A percentile compares a stretch with the other conserved stretches of the same genome.
Evolutionary conservation across 2,797 vertebrate species (phyloP).

Genomic region (Otolemur crassicaudatus): DNA sequence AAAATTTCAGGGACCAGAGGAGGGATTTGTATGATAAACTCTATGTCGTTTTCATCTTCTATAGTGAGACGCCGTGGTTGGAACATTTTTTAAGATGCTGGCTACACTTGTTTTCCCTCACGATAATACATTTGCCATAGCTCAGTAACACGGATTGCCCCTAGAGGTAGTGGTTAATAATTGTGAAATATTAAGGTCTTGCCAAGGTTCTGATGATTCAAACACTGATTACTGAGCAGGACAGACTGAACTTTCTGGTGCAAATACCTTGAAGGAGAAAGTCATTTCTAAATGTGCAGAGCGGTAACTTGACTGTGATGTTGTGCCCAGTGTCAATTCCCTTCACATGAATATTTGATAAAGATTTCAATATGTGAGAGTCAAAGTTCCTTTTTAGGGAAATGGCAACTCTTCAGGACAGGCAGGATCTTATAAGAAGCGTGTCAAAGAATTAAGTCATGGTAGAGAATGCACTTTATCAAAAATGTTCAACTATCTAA

Average conservation of each 20-base stretch:
- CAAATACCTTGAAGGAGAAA: conserved; percentile 20
- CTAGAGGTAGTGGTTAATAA: conserved; percentile 82
- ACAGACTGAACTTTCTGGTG: conserved; percentile 60
- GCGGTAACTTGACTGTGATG: neutral
- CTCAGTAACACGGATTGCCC: conserved; percentile 80
- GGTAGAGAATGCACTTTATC: neutral
- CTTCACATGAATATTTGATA: neutral
- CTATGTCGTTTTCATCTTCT: conserved; percentile 81
- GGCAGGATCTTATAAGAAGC: neutral
- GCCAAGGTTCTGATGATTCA: conserved; percentile 80
- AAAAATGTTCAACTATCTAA: neutral
- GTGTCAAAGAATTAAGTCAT: conserved; percentile 36
- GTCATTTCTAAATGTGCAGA: neutral
- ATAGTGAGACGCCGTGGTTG: conserved; percentile 80
- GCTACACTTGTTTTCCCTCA: conserved; percentile 63
- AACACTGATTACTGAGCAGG: conserved; percentile 80
- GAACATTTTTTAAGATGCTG: conserved; percentile 80
- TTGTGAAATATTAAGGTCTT: conserved; percentile 82
- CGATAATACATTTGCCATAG: conserved; percentile 73
- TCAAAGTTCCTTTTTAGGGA: conserved; percentile 13
- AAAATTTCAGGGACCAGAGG: conserved; percentile 62
- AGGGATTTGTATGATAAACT: conserved; percentile 82
- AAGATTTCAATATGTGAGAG: neutral
- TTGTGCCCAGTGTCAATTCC: neutral
- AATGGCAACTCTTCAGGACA: neutral